Conservation (phyloP, 2,113 vertebrate species). For the Pseudorectes ferrugineus region DNA sequence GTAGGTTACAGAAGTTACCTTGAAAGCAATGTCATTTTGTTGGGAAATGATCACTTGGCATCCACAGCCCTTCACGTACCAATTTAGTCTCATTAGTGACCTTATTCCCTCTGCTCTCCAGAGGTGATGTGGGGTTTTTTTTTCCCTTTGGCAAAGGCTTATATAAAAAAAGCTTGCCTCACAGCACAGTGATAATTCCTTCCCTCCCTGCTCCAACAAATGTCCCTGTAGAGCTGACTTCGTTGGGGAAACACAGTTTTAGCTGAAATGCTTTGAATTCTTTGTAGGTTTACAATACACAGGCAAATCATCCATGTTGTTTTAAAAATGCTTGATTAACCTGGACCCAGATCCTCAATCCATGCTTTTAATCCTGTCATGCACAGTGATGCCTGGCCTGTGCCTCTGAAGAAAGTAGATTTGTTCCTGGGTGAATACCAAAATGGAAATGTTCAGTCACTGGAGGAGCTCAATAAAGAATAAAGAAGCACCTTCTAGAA, state of each 20-base stretch:
- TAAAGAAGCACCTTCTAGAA: neutral
- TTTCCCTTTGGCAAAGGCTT: neutral
- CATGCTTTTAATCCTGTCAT: neutral
- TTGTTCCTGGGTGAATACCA: neutral
- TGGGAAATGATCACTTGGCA: constrained; percentile 11
- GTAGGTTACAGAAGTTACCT: neutral
- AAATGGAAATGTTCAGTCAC: neutral
- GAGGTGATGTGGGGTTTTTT: neutral
- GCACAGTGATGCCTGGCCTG: neutral
- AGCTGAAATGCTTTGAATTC: neutral
- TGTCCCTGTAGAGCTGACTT: neutral
- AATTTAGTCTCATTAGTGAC: constrained; percentile 7
- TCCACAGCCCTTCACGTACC: neutral
- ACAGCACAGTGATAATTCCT: neutral
- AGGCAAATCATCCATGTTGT: neutral
- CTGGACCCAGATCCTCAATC: neutral
- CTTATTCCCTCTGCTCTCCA: neutral
- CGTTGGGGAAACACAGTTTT: neutral
- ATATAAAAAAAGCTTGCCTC: neutral
- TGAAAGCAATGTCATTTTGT: neutral
- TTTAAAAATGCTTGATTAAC: neutral
- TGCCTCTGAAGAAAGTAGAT: neutral
- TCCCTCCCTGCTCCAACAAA: neutral
- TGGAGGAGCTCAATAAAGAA: neutral
- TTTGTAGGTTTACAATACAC: neutral